Evolutionary conservation across 2,888 invertebrate species (phyloP).

Genomic region (Noctua janthe): DNA sequence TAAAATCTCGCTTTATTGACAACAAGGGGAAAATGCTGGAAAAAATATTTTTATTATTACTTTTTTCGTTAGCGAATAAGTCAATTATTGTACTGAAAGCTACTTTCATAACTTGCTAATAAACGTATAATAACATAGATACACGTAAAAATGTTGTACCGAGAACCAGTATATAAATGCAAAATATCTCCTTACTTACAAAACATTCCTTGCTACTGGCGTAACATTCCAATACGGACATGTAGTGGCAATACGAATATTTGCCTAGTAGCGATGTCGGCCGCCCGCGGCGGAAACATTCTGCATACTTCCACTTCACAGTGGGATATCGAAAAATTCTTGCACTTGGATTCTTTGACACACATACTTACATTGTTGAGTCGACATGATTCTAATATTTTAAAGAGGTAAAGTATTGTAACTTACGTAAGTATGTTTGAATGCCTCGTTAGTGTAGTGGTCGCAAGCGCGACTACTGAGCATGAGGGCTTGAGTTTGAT

Average conservation of each 20-base stretch:
- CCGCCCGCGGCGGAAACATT: conserved; percentile 45
- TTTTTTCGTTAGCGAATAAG: not conserved
- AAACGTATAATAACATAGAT: too few relatives aligned
- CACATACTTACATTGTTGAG: not conserved
- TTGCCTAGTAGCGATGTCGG: conserved; percentile 17
- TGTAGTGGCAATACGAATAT: conserved; percentile 32
- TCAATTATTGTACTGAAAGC: not conserved
- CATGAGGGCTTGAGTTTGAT: too few relatives aligned
- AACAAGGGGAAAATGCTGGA: not conserved
- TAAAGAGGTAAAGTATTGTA: too few relatives aligned
- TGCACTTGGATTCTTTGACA: conserved; percentile 1
- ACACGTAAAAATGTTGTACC: not conserved
- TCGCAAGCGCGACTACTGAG: too few relatives aligned
- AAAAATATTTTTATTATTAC: not conserved
- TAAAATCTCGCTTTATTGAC: not conserved
- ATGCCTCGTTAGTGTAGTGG: too few relatives aligned
- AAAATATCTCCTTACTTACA: not conserved
- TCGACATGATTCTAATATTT: too few relatives aligned
- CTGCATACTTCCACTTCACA: conserved; percentile 48
- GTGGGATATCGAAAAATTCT: conserved; percentile 49
- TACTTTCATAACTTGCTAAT: not conserved
- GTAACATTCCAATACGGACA: conserved; percentile 23
- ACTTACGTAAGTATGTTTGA: too few relatives aligned
- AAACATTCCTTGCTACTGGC: conserved; percentile 15
- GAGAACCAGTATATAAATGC: not conserved